Evolutionary conservation across 1,140 invertebrate genomes (phyloP), one percentile per base, ranked within the genome.

Genomic region (Camponotus pennsylvanicus): DNA sequence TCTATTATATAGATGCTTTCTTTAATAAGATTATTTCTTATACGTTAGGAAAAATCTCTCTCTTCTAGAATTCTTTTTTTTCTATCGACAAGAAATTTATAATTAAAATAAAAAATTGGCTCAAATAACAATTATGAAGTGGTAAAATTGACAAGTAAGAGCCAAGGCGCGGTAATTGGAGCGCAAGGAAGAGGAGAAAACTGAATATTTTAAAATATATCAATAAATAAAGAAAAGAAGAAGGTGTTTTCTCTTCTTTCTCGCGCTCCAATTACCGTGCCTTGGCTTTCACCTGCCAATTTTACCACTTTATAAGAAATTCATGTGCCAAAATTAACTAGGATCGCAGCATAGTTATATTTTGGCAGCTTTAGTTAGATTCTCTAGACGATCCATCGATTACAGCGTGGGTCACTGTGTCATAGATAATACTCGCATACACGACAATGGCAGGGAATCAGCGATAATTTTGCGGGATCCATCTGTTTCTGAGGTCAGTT

Each of bases 401-500:
- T 57, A 77, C 71, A 52, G 32, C 69, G 76, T 13, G 49, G 59
- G 57, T 75, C 82, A 37, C 55, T 61, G 45, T 61, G 55, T 79
- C 87, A 15, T 77, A 45, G 52, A 83, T 78, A 83, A 83, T 83
- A 59, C 6, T 67, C 49, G 27, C n/a, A 9, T 21, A 49, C 7
- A 49, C 45, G 13, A 77, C 73, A 86, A 89, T 86, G 71, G 87
- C 57, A 49, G 34, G 27, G 11, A n/a, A 18, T 80, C 6, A 40
- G 37, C 78, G 88, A 86, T 89, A 89, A 86, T 86, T 73, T 57
- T 57, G 34, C 6, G 49, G 37, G 66, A 11, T 42, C 75, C 63
- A 69, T 63, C 63, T 63, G 69, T 66, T 89, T 15, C 84, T 69
- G 87, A 89, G 88, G 84, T 77, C 70, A 86, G 85, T 52, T n/a